Conservation (phyloP, 1,140 invertebrate species). For the Drosophila ogumai region DNA sequence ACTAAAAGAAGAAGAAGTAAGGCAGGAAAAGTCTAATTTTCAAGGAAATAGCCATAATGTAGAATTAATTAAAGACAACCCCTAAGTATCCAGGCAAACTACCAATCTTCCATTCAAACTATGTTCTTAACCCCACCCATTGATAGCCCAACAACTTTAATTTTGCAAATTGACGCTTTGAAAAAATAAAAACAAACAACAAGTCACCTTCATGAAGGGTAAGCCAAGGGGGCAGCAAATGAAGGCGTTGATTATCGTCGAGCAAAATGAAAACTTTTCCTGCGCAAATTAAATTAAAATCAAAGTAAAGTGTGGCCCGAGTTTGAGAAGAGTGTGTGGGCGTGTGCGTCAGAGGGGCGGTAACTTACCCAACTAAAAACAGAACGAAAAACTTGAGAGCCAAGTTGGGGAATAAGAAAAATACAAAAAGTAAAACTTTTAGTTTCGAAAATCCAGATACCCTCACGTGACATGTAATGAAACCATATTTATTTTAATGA, state of each 20-base stretch:
- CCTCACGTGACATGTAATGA: neutral
- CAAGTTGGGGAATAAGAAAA: constrained; percentile 18
- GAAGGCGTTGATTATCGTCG: constrained; percentile 29
- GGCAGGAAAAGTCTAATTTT: neutral
- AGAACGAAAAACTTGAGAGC: constrained; percentile 31
- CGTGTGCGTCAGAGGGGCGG: constrained; percentile 27
- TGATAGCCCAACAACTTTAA: constrained; percentile 25
- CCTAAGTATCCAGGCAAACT: neutral
- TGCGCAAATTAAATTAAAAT: constrained; percentile 66
- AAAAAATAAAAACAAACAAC: constrained; percentile 20
- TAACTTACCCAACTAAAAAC: constrained; percentile 46
- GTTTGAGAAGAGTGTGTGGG: constrained; percentile 12
- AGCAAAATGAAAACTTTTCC: constrained; percentile 50
- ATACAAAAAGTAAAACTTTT: neutral
- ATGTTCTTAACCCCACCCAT: neutral
- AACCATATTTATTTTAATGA: neutral
- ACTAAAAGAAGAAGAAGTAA: neutral
- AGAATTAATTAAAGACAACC: constrained; percentile 5
- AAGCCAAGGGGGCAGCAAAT: constrained; percentile 3
- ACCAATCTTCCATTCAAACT: neutral
- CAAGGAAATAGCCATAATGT: neutral
- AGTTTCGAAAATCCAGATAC: neutral
- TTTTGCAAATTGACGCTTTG: constrained; percentile 45
- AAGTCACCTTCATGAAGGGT: constrained; percentile 2
- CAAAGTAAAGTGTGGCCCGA: constrained; percentile 29